Evolutionary conservation across 2,888 invertebrate genomes (phyloP).

Genomic region (Chrysotoxum bicinctum): DNA sequence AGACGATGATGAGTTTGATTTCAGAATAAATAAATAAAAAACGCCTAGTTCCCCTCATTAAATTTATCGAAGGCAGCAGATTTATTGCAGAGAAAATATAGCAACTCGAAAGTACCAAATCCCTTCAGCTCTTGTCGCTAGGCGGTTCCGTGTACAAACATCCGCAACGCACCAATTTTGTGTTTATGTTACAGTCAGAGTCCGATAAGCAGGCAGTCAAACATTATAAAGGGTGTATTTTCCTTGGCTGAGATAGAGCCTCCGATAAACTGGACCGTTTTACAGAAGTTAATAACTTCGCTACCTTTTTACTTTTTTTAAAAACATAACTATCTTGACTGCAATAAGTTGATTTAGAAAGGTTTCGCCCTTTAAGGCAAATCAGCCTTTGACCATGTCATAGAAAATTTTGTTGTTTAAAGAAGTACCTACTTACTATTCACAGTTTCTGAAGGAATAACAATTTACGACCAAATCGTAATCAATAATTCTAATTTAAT

Average conservation of each 20-base stretch:
- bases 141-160: background rate
- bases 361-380: background rate
- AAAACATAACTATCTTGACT: no score
- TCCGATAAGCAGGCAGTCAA: background rate
- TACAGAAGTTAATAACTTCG: background rate
- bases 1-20: conserved; percentile 24
- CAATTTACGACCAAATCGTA: conserved; percentile 33
- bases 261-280: background rate
- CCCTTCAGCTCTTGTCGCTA: conserved; percentile 9
- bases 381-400: background rate
- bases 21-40: conserved; percentile 48
- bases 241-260: background rate
- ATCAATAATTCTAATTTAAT: conserved; percentile 63
- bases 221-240: no score
- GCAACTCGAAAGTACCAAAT: background rate
- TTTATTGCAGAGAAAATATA: conserved; percentile 34
- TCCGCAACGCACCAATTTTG: conserved; percentile 11
- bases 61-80: conserved; percentile 44
- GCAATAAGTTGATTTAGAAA: background rate
- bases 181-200: background rate
- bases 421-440: conserved; percentile 1
- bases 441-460: background rate
- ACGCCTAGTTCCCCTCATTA: conserved; percentile 2
- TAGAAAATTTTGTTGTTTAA: background rate
- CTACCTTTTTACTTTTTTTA: no score